A percentile compares a stretch with the other conserved stretches of the same genome.
Conservation (phyloP, 2,113 vertebrate genomes). For the Piprites chloris region DNA sequence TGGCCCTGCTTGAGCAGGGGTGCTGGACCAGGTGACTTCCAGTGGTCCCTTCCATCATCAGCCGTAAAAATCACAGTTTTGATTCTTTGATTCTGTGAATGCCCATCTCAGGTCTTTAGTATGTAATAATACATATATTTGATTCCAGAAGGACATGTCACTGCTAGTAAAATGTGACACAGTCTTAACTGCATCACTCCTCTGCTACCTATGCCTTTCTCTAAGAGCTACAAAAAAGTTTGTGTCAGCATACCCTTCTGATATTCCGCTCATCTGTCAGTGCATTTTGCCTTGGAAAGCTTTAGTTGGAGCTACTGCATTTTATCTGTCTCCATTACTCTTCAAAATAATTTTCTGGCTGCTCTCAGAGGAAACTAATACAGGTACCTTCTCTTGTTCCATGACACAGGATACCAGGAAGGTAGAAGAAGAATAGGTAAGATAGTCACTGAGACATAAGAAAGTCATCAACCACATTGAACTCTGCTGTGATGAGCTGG, state of each 20-base stretch:
- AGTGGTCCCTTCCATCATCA: not conserved
- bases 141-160: not conserved
- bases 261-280: not conserved
- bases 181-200: not conserved
- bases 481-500: not conserved
- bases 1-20: not conserved
- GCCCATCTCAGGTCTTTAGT: not conserved
- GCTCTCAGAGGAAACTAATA: not conserved
- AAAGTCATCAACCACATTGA: not conserved
- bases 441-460: not conserved
- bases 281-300: not conserved
- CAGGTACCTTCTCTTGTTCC: not conserved
- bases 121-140: not conserved
- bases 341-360: not conserved
- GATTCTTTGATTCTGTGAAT: not conserved
- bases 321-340: not conserved
- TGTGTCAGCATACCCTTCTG: not conserved
- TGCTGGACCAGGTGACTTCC: not conserved
- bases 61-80: not conserved
- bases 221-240: not conserved
- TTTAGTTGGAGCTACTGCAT: not conserved
- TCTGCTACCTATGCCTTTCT: not conserved
- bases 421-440: not conserved
- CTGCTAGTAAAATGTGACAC: not conserved
- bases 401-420: not conserved